phyloP scores from a whole-genome alignment of 2,888 invertebrate species.

The Pandemis cinnamomeana region DNA sequence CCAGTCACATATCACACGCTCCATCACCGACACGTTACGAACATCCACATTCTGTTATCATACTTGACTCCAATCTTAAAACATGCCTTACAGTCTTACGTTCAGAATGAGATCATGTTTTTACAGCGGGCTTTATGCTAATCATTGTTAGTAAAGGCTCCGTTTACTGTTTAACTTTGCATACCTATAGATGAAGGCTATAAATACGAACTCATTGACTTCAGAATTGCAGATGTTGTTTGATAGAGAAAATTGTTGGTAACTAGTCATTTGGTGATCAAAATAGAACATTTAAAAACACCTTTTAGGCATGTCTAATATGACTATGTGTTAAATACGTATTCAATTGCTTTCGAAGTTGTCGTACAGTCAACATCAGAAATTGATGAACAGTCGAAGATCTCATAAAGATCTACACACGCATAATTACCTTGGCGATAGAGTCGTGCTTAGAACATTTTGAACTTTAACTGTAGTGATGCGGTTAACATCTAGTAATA shows the following conservation, averaged over 20 bases:
- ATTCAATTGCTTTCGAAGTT: too few species aligned
- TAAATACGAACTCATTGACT: background rate
- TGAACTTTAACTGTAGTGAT: too few species aligned
- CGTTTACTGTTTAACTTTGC: conserved; percentile 6
- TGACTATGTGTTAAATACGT: too few species aligned
- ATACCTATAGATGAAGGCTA: background rate
- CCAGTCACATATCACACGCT: conserved; percentile 33
- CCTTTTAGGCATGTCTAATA: too few species aligned
- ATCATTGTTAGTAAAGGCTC: conserved; percentile 11
- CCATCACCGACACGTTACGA: conserved; percentile 21
- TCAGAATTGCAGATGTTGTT: background rate
- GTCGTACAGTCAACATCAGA: too few species aligned
- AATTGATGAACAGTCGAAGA: too few species aligned
- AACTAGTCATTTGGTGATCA: background rate
- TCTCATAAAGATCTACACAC: too few species aligned
- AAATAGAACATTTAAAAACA: too few species aligned
- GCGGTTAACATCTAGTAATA: too few species aligned
- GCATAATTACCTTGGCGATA: too few species aligned
- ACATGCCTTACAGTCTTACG: conserved; percentile 15
- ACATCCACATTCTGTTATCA: conserved; percentile 21
- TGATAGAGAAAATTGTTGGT: background rate
- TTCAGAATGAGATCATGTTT: conserved; percentile 18
- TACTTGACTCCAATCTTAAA: conserved; percentile 37
- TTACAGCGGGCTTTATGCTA: conserved; percentile 7
- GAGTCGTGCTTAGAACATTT: too few species aligned